Evolutionary conservation across 2,797 vertebrate genomes (phyloP).

Genomic region (Otolemur crassicaudatus): DNA sequence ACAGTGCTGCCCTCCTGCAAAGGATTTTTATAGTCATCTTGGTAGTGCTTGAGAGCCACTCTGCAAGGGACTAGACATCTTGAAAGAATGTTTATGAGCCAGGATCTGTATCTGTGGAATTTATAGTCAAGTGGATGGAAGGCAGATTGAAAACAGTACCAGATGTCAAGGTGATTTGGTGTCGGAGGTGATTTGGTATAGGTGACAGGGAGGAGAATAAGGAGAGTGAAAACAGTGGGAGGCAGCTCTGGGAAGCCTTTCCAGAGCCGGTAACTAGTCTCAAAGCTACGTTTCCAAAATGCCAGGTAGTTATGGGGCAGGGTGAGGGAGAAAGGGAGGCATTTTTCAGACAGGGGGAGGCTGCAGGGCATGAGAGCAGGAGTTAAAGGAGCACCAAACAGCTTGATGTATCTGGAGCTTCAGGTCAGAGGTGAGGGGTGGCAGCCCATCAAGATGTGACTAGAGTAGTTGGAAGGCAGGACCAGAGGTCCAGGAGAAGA

Average conservation of each 20-base stretch:
- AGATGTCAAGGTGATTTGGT: not conserved
- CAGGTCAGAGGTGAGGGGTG: not conserved
- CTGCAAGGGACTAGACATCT: not conserved
- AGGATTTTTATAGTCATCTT: not conserved
- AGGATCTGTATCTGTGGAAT: not conserved
- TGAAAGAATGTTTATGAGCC: not conserved
- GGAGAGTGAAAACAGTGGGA: not conserved
- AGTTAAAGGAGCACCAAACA: not conserved
- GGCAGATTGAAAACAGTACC: not conserved
- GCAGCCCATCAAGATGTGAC: not conserved
- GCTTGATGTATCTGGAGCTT: not conserved
- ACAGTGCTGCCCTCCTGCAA: not conserved
- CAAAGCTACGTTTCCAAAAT: not conserved
- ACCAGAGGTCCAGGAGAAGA: not conserved
- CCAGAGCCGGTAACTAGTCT: not conserved
- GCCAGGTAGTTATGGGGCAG: not conserved
- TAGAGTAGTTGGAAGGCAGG: not conserved
- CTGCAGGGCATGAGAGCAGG: not conserved
- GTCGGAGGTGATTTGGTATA: too few species aligned
- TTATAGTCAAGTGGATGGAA: not conserved
- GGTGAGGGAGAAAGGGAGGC: not conserved
- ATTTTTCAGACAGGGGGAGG: not conserved
- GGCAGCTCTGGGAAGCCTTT: not conserved
- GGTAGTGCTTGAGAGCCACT: constrained; percentile 7
- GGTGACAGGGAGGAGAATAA: too few species aligned